Evolutionary conservation across 2,888 invertebrate species (phyloP).

Genomic region (Athripsodes cinereus): DNA sequence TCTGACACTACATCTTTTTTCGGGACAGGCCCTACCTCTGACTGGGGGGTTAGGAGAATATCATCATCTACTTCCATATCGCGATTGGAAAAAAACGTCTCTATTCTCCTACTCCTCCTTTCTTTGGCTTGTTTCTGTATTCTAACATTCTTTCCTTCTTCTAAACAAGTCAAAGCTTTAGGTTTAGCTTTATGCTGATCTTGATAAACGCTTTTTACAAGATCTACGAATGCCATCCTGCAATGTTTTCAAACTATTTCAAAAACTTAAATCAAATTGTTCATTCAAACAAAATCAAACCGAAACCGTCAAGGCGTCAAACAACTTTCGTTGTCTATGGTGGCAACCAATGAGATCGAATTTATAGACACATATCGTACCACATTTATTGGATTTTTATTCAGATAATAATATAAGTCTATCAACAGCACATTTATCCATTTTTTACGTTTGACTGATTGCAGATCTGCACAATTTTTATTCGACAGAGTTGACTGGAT

Average conservation of each 20-base stretch:
- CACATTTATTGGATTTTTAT: too few species aligned
- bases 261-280: too few species aligned
- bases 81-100: conserved; percentile 17
- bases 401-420: too few species aligned
- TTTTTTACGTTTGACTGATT: too few species aligned
- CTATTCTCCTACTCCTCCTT: conserved; percentile 15
- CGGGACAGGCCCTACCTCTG: background rate
- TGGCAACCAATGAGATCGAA: too few species aligned
- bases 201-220: conserved; percentile 13
- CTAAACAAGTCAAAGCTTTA: conserved; percentile 10
- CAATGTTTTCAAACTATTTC: background rate
- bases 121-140: conserved; percentile 18
- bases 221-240: conserved; percentile 12
- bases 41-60: conserved; percentile 7
- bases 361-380: too few species aligned
- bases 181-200: conserved; percentile 20
- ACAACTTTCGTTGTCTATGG: too few species aligned
- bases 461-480: too few species aligned
- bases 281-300: too few species aligned
- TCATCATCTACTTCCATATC: conserved; percentile 12
- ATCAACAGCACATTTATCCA: too few species aligned
- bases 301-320: too few species aligned
- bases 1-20: conserved; percentile 12
- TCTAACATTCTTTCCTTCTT: conserved; percentile 18
- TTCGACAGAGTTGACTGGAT: too few species aligned